Conservation (phyloP, 2,113 vertebrate species). For the Myiozetetes cayanensis region DNA sequence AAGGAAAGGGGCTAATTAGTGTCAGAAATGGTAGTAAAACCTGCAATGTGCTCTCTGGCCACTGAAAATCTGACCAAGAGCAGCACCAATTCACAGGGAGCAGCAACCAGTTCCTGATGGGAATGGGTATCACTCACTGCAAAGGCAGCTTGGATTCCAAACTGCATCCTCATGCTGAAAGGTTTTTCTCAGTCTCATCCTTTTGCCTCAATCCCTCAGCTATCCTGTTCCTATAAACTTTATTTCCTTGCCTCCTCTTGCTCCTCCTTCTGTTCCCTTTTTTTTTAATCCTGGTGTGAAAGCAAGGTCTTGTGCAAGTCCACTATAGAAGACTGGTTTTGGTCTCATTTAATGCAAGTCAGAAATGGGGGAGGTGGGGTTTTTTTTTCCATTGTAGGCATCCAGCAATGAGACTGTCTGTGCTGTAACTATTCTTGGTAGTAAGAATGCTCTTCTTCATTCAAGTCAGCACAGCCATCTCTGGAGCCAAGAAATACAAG, state of each 20-base stretch:
- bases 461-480: constrained; percentile 50
- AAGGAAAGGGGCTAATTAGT: background rate
- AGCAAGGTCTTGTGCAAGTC: background rate
- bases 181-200: background rate
- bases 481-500: constrained; percentile 59
- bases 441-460: constrained; percentile 39
- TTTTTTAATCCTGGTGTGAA: background rate
- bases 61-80: background rate
- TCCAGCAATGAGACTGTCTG: background rate
- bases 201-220: background rate
- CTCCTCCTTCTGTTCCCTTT: background rate
- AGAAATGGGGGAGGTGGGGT: background rate
- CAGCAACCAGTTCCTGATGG: background rate
- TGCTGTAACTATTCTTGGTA: background rate
- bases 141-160: background rate
- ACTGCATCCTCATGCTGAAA: background rate
- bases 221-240: background rate
- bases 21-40: background rate
- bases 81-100: background rate
- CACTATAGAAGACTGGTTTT: background rate
- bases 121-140: background rate
- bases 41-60: background rate
- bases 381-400: background rate
- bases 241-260: background rate
- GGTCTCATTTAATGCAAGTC: background rate